phyloP scores from a whole-genome alignment of 53 echinoderm and acorn worm genomes.

The Paelopatides confundens region DNA sequence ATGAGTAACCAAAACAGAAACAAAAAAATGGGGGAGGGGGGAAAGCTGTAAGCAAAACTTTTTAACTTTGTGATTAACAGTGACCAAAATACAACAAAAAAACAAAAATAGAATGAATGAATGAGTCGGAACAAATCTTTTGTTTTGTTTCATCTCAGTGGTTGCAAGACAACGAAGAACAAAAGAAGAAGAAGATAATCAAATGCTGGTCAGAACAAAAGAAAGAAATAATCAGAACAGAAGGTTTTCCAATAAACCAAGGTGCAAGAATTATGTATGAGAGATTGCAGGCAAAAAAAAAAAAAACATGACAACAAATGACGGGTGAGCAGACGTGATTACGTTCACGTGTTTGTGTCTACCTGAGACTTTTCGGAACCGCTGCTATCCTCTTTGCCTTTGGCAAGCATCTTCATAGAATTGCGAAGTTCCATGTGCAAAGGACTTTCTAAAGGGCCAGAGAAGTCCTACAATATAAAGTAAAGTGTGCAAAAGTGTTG shows the following conservation, averaged over 20 bases:
- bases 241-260: neutral
- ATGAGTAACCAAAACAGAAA: too few relatives aligned
- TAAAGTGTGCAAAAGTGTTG: constrained; percentile 39
- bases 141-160: neutral
- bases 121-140: too few relatives aligned
- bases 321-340: too few relatives aligned
- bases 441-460: constrained; percentile 88
- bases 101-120: too few relatives aligned
- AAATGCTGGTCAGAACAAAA: neutral
- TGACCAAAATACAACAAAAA: too few relatives aligned
- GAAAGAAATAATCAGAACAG: neutral
- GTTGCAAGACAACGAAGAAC: neutral
- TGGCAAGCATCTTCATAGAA: constrained; percentile 75
- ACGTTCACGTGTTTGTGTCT: neutral
- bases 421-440: constrained; percentile 89
- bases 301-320: neutral
- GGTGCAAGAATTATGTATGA: neutral
- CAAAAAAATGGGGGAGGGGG: too few relatives aligned
- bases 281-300: neutral
- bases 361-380: constrained; percentile 44
- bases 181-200: neutral
- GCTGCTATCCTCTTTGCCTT: constrained; percentile 21
- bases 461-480: constrained; percentile 77
- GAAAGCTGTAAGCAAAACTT: too few relatives aligned
- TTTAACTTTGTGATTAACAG: too few relatives aligned